Percentiles rank a stretch among this genome's conserved stretches.
Conservation (phyloP, 2,888 invertebrate genomes). For the Lacanobia wlatinum region DNA sequence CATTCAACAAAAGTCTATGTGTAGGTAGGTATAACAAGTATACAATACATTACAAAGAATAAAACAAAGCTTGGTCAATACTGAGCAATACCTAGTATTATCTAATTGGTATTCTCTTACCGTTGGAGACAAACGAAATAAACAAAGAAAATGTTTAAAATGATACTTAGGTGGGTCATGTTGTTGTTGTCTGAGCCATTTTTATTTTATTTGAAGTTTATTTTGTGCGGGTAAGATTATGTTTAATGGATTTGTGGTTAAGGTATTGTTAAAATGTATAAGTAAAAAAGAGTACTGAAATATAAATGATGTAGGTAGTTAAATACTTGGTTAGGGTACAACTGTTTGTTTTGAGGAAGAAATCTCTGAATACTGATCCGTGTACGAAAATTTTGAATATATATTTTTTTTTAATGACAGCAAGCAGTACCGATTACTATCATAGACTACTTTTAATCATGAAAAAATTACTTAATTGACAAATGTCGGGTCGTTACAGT, state of each 20-base stretch:
- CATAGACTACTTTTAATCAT: no score
- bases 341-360: no score
- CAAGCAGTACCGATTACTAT: no score
- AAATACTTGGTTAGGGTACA: no score
- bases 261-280: background rate
- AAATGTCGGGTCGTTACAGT: no score
- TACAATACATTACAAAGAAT: constrained; percentile 19
- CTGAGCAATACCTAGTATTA: constrained; percentile 14
- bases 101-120: constrained; percentile 53
- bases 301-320: no score
- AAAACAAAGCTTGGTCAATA: constrained; percentile 23
- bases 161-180: constrained; percentile 1
- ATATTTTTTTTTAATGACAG: no score
- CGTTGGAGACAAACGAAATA: constrained; percentile 26
- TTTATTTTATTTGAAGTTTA: constrained; percentile 1
- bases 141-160: constrained; percentile 53
- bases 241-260: background rate
- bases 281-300: background rate
- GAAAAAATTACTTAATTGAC: no score
- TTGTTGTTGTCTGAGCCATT: constrained; percentile 15
- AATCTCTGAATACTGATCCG: no score
- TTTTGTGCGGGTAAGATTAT: background rate
- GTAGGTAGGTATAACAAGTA: background rate
- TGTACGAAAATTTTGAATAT: no score
- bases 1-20: background rate